Conservation (phyloP, 2,888 invertebrate species). For the Zonitis immaculata region DNA sequence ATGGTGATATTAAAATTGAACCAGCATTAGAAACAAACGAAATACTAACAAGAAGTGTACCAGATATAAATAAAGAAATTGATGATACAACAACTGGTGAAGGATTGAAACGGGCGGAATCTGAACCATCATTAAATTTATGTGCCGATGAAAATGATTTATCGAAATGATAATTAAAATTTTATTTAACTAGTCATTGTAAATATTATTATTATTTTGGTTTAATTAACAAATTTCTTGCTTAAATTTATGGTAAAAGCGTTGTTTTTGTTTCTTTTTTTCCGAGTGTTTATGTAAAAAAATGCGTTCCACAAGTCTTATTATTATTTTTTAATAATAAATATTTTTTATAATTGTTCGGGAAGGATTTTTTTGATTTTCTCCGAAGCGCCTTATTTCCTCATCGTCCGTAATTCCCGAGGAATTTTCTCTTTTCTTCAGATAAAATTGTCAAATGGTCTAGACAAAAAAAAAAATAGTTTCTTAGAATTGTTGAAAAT, state of each 20-base stretch:
- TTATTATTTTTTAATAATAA: not conserved
- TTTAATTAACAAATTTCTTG: too few relatives aligned
- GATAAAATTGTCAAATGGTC: too few relatives aligned
- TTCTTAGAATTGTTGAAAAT: too few relatives aligned
- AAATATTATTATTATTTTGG: constrained; percentile 4
- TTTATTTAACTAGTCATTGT: constrained; percentile 14
- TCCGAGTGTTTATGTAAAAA: too few relatives aligned
- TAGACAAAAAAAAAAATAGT: too few relatives aligned
- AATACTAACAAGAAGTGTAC: constrained; percentile 58
- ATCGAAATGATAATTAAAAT: constrained; percentile 7
- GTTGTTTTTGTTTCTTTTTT: too few relatives aligned
- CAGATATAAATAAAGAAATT: constrained; percentile 54
- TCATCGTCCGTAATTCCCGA: too few relatives aligned
- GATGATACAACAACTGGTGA: constrained; percentile 47
- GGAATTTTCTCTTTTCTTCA: too few relatives aligned
- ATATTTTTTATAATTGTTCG: not conserved
- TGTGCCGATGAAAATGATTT: constrained; percentile 33
- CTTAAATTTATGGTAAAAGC: too few relatives aligned
- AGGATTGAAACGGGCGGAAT: constrained; percentile 57
- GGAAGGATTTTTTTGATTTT: too few relatives aligned
- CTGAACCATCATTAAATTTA: constrained; percentile 58
- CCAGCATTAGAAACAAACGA: constrained; percentile 41
- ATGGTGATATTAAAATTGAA: constrained; percentile 44
- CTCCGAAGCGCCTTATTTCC: too few relatives aligned
- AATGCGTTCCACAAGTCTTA: too few relatives aligned